phyloP scores from a whole-genome alignment of 2,113 vertebrate species.

The Aphelocoma coerulescens region DNA sequence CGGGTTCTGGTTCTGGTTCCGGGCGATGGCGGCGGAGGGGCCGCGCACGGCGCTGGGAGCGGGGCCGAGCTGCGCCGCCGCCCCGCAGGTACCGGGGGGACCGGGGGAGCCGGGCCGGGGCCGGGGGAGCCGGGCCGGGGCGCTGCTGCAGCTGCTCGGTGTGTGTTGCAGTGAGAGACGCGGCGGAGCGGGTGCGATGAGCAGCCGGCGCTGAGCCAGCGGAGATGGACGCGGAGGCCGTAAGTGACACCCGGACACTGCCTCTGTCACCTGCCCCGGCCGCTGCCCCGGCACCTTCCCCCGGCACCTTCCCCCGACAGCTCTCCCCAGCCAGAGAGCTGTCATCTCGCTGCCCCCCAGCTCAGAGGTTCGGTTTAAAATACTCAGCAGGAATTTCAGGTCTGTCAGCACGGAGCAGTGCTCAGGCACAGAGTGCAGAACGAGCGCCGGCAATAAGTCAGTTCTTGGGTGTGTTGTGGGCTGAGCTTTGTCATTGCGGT shows the following conservation, averaged over 20 bases:
- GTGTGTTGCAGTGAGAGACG: not conserved
- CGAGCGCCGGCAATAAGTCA: fast-evolving
- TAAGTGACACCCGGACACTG: slow-evolving; percentile 45
- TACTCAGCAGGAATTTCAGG: fast-evolving
- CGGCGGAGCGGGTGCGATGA: not conserved
- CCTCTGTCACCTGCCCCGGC: not conserved
- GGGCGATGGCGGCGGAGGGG: not conserved
- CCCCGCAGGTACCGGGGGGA: not conserved
- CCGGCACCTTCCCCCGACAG: not conserved
- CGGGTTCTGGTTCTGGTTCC: not conserved
- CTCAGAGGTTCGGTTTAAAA: fast-evolving
- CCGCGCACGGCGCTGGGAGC: slow-evolving; percentile 39
- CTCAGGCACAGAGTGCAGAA: fast-evolving
- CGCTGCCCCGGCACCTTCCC: not conserved
- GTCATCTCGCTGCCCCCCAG: fast-evolving
- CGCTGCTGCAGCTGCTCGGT: not conserved
- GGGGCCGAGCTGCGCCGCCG: not conserved
- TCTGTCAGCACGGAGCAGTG: fast-evolving
- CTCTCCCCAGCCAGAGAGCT: not conserved
- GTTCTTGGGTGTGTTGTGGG: fast-evolving
- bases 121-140: not conserved
- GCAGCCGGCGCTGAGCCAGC: slow-evolving; percentile 1
- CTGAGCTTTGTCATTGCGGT: fast-evolving
- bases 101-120: fast-evolving
- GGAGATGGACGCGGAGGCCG: slow-evolving; percentile 85